Conservation (phyloP, 2,113 vertebrate species). For the Anolis sagrei region DNA sequence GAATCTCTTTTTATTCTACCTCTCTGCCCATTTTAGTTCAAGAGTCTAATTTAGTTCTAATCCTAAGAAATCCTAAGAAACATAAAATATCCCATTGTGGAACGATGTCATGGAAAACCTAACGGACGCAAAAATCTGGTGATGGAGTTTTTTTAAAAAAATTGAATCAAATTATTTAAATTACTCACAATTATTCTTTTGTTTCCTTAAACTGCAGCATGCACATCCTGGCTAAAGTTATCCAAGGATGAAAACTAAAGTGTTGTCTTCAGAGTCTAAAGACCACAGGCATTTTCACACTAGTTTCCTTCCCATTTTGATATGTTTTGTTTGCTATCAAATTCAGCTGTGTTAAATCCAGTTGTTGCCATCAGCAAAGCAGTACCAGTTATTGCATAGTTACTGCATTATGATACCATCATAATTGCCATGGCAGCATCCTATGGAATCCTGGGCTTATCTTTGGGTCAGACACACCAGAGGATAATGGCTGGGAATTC, state of each 20-base stretch:
- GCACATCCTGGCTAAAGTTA: background rate
- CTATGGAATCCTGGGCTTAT: no score
- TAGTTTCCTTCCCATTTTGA: background rate
- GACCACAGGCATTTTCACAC: background rate
- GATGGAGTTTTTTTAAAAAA: background rate
- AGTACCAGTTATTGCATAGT: background rate
- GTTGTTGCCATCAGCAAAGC: background rate
- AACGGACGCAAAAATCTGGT: background rate
- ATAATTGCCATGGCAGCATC: no score
- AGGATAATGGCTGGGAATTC: no score
- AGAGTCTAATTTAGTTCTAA: background rate
- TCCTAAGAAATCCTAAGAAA: background rate
- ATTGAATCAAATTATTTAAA: background rate
- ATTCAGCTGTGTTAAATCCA: background rate
- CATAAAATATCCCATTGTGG: background rate
- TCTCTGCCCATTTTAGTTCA: background rate
- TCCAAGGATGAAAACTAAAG: background rate
- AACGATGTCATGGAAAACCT: background rate
- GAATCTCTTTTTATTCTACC: constrained; percentile 18
- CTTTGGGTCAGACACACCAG: no score
- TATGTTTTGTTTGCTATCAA: background rate
- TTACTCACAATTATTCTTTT: background rate
- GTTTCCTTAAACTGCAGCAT: background rate
- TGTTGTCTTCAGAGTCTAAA: background rate
- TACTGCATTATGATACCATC: no score